phyloP scores from a whole-genome alignment of 2,888 invertebrate species.

The Lissonota sp. region DNA sequence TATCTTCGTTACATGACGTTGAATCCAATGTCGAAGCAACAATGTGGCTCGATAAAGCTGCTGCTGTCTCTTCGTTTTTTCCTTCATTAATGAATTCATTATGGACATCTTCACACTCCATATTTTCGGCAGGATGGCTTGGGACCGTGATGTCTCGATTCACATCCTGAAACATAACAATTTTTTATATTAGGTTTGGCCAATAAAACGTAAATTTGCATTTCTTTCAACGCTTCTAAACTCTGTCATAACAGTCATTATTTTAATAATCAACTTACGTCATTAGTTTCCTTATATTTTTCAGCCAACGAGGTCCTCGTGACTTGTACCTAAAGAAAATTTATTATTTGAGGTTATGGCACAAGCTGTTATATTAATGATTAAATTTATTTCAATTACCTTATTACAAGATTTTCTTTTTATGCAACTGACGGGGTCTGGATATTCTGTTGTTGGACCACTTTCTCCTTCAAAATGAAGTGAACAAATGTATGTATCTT shows the following conservation, averaged over 20 bases:
- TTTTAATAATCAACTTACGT: too few species aligned
- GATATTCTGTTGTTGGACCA: neutral
- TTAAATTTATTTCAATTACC: too few species aligned
- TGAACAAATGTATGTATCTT: slow-evolving; percentile 41
- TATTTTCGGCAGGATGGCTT: neutral
- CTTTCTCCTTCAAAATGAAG: neutral
- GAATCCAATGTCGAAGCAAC: neutral
- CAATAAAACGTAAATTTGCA: too few species aligned
- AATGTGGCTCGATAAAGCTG: neutral
- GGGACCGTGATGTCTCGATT: neutral
- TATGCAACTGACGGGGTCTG: neutral
- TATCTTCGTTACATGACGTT: neutral
- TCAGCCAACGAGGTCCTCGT: too few species aligned
- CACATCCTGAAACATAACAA: neutral
- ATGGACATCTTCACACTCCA: neutral
- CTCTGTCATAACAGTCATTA: too few species aligned
- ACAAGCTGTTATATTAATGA: too few species aligned
- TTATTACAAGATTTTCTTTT: too few species aligned
- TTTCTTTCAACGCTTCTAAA: too few species aligned
- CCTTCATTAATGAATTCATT: neutral
- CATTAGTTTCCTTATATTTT: too few species aligned
- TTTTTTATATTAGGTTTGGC: neutral
- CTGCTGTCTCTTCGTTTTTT: neutral
- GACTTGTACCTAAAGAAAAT: too few species aligned
- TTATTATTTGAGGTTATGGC: too few species aligned